A percentile compares a stretch with the other conserved stretches of the same genome.
These are phyloP conservation scores for Panagrolaimus sp. DNA, from an alignment of 1,140 invertebrate genomes.

Conservation along the genomic window DNA sequence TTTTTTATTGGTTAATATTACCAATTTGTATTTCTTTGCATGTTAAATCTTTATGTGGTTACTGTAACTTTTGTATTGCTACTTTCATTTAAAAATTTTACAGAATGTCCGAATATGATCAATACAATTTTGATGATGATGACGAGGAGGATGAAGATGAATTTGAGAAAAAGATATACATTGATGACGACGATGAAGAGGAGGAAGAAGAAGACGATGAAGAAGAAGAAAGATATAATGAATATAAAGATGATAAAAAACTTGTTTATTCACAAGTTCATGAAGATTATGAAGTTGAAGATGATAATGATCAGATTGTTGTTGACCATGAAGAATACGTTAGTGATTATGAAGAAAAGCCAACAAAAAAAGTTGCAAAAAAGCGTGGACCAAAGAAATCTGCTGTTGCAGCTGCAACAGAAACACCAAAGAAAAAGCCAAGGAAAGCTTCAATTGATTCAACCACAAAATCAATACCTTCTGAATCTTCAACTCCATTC, in stretches of 20 bases:
- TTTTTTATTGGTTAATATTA: not conserved
- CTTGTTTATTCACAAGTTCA: no score
- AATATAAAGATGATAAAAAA: not conserved
- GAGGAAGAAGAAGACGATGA: not conserved
- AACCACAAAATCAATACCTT: no score
- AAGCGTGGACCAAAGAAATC: not conserved
- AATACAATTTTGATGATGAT: not conserved
- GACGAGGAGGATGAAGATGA: not conserved
- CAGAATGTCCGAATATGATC: not conserved
- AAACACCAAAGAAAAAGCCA: not conserved
- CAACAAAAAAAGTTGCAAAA: not conserved
- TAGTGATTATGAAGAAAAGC: not conserved
- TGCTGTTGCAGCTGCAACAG: not conserved
- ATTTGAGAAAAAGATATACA: constrained; percentile 8
- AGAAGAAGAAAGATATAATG: no score
- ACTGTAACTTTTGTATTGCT: not conserved
- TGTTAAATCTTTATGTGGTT: not conserved
- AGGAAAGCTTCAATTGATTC: not conserved
- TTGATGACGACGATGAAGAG: not conserved
- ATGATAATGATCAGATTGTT: not conserved
- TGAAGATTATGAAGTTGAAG: not conserved
- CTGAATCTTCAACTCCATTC: no score
- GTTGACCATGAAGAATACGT: not conserved
- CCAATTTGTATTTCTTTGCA: not conserved
- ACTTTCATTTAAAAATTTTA: not conserved